Evolutionary conservation across 2,113 vertebrate genomes (phyloP).

Genomic region (Lamprologus lemairii): DNA sequence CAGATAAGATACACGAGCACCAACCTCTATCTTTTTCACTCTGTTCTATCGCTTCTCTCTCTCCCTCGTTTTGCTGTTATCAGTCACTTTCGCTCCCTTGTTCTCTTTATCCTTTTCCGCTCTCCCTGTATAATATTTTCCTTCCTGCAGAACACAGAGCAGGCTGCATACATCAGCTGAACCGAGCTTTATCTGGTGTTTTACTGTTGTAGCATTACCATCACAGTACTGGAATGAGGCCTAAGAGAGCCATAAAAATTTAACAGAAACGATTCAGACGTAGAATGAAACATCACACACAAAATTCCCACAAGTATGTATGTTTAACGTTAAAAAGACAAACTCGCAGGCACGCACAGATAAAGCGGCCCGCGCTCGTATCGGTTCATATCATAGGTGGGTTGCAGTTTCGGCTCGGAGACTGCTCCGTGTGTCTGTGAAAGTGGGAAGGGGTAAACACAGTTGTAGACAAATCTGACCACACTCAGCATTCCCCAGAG

Average conservation of each 20-base stretch:
- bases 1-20: slow-evolving; percentile 57
- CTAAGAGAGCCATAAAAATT: slow-evolving; percentile 31
- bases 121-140: slow-evolving; percentile 37
- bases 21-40: slow-evolving; percentile 27
- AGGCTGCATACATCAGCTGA: slow-evolving; percentile 53
- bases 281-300: background rate
- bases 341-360: background rate
- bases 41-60: slow-evolving; percentile 21
- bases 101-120: slow-evolving; percentile 44
- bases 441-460: slow-evolving; percentile 21
- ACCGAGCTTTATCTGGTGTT: slow-evolving; percentile 42
- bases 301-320: background rate
- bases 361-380: background rate
- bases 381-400: slow-evolving; percentile 2
- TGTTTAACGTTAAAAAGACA: background rate
- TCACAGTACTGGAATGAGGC: slow-evolving; percentile 15
- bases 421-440: background rate
- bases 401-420: background rate
- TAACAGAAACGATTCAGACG: slow-evolving; percentile 23
- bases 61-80: slow-evolving; percentile 31
- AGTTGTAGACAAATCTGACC: slow-evolving; percentile 23
- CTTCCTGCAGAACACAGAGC: slow-evolving; percentile 4
- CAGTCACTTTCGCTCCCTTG: slow-evolving; percentile 43
- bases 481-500: slow-evolving; percentile 15
- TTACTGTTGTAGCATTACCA: slow-evolving; percentile 26